Evolutionary conservation across 2,113 vertebrate species (phyloP).

Genomic region (Sinocyclocheilus maitianheensis): DNA sequence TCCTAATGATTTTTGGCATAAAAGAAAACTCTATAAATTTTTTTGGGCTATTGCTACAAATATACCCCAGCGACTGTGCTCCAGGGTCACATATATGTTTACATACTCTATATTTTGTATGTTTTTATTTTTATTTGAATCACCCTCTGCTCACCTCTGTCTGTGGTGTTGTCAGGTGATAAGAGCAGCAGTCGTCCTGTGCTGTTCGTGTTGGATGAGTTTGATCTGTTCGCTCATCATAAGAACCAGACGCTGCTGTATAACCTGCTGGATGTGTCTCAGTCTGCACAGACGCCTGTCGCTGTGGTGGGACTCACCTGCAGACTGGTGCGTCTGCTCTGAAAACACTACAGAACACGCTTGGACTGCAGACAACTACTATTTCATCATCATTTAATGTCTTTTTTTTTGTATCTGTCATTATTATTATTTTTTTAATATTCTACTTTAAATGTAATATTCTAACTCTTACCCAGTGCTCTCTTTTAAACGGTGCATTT

Average conservation of each 20-base stretch:
- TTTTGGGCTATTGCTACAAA: no score
- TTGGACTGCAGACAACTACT: neutral
- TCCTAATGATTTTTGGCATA: no score
- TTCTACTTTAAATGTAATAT: neutral
- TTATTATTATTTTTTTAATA: neutral
- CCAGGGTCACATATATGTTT: no score
- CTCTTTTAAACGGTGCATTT: neutral
- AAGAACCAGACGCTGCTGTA: slow-evolving; percentile 97
- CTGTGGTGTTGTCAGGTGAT: slow-evolving; percentile 74
- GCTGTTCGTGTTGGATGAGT: slow-evolving; percentile 93
- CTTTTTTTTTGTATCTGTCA: neutral
- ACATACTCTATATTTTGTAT: no score
- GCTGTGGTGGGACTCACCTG: slow-evolving; percentile 93
- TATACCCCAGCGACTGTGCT: no score
- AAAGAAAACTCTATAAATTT: no score
- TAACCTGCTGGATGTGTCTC: slow-evolving; percentile 94
- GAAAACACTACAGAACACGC: neutral
- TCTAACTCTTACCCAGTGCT: neutral
- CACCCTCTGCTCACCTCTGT: neutral
- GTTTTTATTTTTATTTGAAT: no score
- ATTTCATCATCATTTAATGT: no score
- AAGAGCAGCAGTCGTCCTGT: slow-evolving; percentile 86
- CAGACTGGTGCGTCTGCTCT: slow-evolving; percentile 79
- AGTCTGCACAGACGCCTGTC: slow-evolving; percentile 92
- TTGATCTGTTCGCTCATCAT: slow-evolving; percentile 95